Evolutionary conservation across 2,113 vertebrate species (phyloP).

Genomic region (Tor tambroides): DNA sequence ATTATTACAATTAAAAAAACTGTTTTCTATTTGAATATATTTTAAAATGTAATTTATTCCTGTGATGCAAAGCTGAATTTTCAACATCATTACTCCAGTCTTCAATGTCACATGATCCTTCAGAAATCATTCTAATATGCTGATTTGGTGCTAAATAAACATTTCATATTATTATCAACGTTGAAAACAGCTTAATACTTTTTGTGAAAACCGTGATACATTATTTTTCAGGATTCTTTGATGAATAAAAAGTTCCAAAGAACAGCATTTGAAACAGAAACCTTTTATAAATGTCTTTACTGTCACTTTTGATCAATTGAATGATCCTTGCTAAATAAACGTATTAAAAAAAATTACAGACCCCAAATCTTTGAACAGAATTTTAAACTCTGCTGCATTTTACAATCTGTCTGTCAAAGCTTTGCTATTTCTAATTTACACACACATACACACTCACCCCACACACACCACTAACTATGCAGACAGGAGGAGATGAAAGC

Average conservation of each 20-base stretch:
- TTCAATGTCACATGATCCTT: neutral
- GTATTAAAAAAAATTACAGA: neutral
- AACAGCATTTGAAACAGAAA: neutral
- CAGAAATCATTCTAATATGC: neutral
- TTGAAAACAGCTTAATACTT: neutral
- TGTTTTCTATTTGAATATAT: neutral
- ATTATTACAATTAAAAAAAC: neutral
- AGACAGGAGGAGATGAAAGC: conserved; percentile 52
- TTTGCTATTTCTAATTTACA: conserved; percentile 36
- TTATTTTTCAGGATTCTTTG: neutral
- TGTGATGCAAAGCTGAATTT: neutral
- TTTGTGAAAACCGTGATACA: neutral
- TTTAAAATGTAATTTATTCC: neutral
- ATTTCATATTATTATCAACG: neutral
- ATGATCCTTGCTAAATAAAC: neutral
- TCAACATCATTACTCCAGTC: neutral
- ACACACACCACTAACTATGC: conserved; percentile 25
- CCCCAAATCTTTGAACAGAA: neutral
- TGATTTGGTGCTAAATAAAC: neutral
- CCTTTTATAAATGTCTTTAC: neutral
- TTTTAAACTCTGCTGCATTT: conserved; percentile 26
- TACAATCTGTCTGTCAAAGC: conserved; percentile 20
- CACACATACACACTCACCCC: conserved; percentile 37
- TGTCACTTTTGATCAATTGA: neutral
- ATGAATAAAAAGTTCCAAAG: neutral